phyloP scores from a whole-genome alignment of 2,888 invertebrate genomes.

The Drosophila anomalipes region DNA sequence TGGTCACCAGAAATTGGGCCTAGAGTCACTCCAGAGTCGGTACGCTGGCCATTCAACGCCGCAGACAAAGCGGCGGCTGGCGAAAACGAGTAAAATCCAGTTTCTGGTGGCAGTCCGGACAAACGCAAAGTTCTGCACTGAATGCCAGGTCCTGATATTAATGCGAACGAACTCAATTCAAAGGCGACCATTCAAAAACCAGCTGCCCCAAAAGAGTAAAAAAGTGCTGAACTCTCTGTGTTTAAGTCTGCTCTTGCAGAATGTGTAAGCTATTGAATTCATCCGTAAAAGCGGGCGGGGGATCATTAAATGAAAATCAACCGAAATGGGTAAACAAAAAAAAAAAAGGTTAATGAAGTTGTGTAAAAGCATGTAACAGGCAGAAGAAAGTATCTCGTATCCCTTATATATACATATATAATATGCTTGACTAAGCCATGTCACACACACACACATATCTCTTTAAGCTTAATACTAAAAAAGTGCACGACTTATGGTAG shows the following conservation, averaged over 20 bases:
- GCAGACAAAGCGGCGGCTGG: conserved; percentile 22
- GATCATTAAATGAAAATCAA: conserved; percentile 1
- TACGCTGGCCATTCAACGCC: conserved; percentile 11
- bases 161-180: conserved; percentile 49
- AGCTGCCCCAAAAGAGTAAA: not conserved
- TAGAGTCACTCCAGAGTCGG: not conserved
- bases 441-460: not conserved
- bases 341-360: not conserved
- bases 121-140: conserved; percentile 12
- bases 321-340: not conserved
- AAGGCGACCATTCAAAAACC: conserved; percentile 30
- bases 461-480: not conserved
- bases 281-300: too few species aligned
- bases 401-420: not conserved
- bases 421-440: not conserved
- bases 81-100: conserved; percentile 18
- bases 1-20: conserved; percentile 3
- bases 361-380: not conserved
- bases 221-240: not conserved
- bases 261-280: conserved; percentile 5
- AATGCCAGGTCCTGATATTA: conserved; percentile 36
- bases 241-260: conserved; percentile 1
- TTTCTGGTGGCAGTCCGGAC: conserved; percentile 1
- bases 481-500: not conserved
- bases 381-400: not conserved